Conservation (phyloP, 2,113 vertebrate species). For the Xenotilapia longispinis region DNA sequence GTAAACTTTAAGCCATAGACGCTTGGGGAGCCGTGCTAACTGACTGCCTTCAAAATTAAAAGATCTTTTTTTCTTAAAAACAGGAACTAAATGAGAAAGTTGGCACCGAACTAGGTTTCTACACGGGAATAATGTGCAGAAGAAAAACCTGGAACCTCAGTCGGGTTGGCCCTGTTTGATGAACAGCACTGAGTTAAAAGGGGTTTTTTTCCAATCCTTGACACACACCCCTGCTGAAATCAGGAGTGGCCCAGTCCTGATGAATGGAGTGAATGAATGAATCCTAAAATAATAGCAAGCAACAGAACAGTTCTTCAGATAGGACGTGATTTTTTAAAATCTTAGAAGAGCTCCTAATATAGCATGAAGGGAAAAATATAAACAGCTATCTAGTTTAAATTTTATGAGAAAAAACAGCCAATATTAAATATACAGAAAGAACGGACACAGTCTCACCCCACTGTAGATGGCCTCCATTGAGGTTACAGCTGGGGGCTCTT, state of each 20-base stretch:
- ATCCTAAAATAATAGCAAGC: not conserved
- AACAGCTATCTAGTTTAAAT: conserved; percentile 19
- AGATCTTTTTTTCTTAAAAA: not conserved
- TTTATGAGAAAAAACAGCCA: conserved; percentile 19
- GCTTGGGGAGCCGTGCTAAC: conserved; percentile 8
- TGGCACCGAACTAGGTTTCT: conserved; percentile 77
- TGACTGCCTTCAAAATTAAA: conserved; percentile 76
- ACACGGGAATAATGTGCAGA: conserved; percentile 61
- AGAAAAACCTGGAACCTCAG: not conserved
- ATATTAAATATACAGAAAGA: conserved; percentile 39
- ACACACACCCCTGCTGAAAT: not conserved
- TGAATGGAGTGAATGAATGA: not conserved
- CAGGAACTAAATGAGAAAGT: conserved; percentile 39
- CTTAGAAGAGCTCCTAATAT: not conserved
- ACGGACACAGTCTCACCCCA: not conserved
- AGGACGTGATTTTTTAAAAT: not conserved
- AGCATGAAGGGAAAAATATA: conserved; percentile 28
- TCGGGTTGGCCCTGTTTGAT: conserved; percentile 7
- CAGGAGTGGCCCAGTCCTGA: not conserved
- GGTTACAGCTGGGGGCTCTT: not conserved
- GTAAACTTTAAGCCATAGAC: conserved; percentile 73
- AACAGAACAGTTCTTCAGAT: too few species aligned
- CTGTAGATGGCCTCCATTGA: not conserved
- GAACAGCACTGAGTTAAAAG: not conserved
- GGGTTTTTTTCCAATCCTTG: accelerated